Evolutionary conservation across 2,797 vertebrate species (phyloP), one percentile per base, ranked within the genome.

Genomic region (Acanthis flammea): DNA sequence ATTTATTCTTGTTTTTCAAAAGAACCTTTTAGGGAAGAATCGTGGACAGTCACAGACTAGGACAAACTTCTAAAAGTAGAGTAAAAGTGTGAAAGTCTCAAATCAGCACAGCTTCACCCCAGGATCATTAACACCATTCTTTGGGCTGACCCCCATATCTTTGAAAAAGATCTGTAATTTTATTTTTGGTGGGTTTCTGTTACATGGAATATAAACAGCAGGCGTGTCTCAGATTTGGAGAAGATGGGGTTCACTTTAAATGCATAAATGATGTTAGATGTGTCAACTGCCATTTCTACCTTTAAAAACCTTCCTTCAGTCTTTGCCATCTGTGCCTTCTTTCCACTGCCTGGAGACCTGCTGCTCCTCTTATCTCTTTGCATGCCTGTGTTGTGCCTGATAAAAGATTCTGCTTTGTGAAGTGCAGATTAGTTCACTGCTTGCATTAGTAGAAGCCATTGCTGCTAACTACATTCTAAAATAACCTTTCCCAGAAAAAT

Each of bases 391-490:
- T 12, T 82, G 70, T 78, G 71, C 79, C 77, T 76, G 78, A 93
- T 89, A 87, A 95, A 94, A 84, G 78, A 91, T 70, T 82, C 55
- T 87, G 63, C 86, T 85, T 47, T 78, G 71, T 79, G 63, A 93
- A 93, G 79, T 79, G 89, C 67, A 93, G 67, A 91, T 95, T 79
- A 91, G 60, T 73, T 89, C 81, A 81, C 44, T 86, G 73, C 50
- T 87, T 85, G 51, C 48, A 85, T 87, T 95, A 87, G 70, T 27
- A 68, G 73, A 33, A 51, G 24, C 71, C 51, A 54, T 70, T 44
- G 53, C 47, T 88, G 51, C 42, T 74, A 88, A 71, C 88, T 58
- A 47, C 7, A 44, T 55, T 51, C 63, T 78, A 88, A 89, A 94
- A 62, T 76, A 92, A 85, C 23, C 74, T 73, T 76, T 92, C 39